A percentile compares a stretch with the other conserved stretches of the same genome.
These are phyloP conservation scores for Meteorus sp. DNA, from an alignment of 1,140 invertebrate species.

Conservation along the genomic window DNA sequence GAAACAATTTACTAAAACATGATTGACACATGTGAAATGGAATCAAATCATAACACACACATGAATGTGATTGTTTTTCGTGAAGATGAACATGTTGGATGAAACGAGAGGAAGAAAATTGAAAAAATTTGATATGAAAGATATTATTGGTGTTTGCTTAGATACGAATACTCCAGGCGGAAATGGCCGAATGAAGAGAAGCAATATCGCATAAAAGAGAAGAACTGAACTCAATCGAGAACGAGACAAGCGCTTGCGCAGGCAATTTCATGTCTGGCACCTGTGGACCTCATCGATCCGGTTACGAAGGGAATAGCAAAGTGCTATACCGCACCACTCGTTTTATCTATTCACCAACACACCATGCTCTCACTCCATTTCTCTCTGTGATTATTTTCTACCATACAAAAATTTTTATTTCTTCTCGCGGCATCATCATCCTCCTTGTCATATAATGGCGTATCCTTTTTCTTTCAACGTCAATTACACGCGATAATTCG, in stretches of 20 bases:
- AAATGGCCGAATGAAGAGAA: constrained; percentile 5
- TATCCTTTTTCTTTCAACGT: constrained; percentile 4
- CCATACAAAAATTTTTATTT: no score
- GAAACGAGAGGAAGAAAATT: no score
- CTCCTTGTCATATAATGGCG: background rate
- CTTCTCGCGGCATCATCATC: background rate
- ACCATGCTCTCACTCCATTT: background rate
- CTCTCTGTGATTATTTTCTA: background rate
- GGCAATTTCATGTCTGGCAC: constrained; percentile 26
- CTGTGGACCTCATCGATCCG: constrained; percentile 37
- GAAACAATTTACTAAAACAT: no score
- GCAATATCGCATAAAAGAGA: background rate
- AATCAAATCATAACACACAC: no score
- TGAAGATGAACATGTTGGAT: no score
- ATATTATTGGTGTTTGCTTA: no score
- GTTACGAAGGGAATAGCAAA: constrained; percentile 21
- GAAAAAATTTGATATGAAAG: no score
- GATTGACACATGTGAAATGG: no score
- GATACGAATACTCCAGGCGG: background rate
- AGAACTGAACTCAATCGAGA: background rate
- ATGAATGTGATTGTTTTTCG: no score
- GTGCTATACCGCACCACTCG: constrained; percentile 8
- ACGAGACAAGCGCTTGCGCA: constrained; percentile 29
- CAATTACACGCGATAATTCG: background rate
- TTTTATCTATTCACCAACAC: constrained; percentile 2